phyloP scores from a whole-genome alignment of 2,113 vertebrate genomes.

The Cryptomyrus ogoouensis region DNA sequence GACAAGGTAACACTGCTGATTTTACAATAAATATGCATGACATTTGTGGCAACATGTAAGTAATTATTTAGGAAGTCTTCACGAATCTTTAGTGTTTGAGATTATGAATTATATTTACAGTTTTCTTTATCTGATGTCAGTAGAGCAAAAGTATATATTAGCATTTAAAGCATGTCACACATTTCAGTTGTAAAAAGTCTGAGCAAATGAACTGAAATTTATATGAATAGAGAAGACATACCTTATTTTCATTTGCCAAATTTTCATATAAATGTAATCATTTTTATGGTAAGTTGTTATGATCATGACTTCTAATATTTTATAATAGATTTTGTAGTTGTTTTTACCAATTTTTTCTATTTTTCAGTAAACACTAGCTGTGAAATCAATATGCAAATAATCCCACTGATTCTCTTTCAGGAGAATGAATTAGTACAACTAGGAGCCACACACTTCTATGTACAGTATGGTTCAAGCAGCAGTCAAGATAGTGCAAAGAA shows the following conservation, averaged over 20 bases:
- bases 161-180: background rate
- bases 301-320: background rate
- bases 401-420: conserved; percentile 48
- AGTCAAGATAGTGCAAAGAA: conserved; percentile 50
- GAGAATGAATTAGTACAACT: conserved; percentile 78
- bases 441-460: conserved; percentile 73
- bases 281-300: background rate
- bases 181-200: background rate
- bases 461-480: conserved; percentile 59
- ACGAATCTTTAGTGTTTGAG: background rate
- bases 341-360: background rate
- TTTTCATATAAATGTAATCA: background rate
- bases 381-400: background rate
- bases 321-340: background rate
- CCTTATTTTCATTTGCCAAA: background rate
- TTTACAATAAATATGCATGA: background rate
- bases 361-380: background rate
- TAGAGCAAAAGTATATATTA: background rate
- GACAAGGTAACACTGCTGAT: conserved; percentile 66
- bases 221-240: background rate
- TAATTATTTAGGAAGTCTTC: background rate
- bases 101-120: background rate
- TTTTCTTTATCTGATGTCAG: background rate
- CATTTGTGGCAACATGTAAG: background rate
- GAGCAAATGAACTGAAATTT: background rate